Evolutionary conservation across 2,888 invertebrate genomes (phyloP), one percentile per base, ranked within the genome.

Genomic region (Plebejus melissa): DNA sequence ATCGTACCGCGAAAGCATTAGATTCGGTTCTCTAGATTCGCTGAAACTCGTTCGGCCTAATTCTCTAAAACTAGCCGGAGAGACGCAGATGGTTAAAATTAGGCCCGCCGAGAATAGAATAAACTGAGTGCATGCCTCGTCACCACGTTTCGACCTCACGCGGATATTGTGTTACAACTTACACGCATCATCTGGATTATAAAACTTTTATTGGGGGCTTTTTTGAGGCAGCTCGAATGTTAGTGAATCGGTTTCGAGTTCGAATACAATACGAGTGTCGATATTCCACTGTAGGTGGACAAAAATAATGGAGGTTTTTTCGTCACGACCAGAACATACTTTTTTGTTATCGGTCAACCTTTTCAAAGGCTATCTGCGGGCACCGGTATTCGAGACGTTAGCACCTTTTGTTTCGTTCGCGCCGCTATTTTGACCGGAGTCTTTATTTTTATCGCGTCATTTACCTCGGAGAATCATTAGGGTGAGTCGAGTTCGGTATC

Each of bases 1-100:
- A 11, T 36, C 32, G 38, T 46, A 75, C 32, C 58, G 13, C 81
- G 78, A 77, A 80, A 80, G 81, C 80, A 69, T 72, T 54, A 76
- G 78, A 78, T 76, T 76, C 75, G 77, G 82, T 79, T 83, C 82
- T 85, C 86, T 89, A 86, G 86, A 87, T 89, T 87, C 87, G 84
- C 81, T 84, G 88, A 88, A 89, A 85, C 82, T 82, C 82, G 84
- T 80, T 65, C 90, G 91, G 90, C 91, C 90, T 90, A 92, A 91
- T 91, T 93, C 65, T 92, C 92, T 91, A 91, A 91, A 90, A 88
- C 91, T 88, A 90, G 89, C 88, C 89, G 88, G 89, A 84, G 91
- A 91, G 90, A 92, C 93, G 91, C 90, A 91, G 86, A 92, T 93
- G 93, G 93, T 91, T 93, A 93, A 93, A 93, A 93, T 93, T 93